Base-by-base conservation (phyloP, 1,140 invertebrate species). In the Magallana ariakensis region DNA sequence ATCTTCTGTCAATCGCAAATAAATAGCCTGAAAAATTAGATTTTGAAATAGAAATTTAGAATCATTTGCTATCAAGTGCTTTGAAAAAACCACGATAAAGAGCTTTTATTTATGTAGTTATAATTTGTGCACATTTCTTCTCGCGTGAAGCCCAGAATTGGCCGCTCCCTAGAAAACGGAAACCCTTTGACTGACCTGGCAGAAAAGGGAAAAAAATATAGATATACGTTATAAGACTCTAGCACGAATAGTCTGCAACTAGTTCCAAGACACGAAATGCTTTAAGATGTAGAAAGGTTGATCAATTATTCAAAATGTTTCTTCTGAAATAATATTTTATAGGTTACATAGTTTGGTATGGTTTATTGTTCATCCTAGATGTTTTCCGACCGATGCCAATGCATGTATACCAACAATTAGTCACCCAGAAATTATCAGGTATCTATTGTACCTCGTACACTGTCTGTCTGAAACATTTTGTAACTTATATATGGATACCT, bases 1-100 rank as follows among this genome's bases (percentile, higher is more conserved):
- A 75, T 75, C 66, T 75, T 75, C 66, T 75, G 66, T 75, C 66
- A 75, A 75, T 75, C 66, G 66, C 66, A 75, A 75, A 75, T 75
- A 75, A 75, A 75, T 75, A 75, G 66, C 19, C 22, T 75, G 66
- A 75, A 75, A 75, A 75, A 75, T 75, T 75, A 75, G 66, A 75
- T 26, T 75, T 75, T 75, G 66, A 75, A 75, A 75, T 75, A 75
- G 66, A 75, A 75, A 75, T 75, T 75, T 75, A 11, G 22, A 75
- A 75, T 75, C 66, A 75, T 75, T 75, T 26, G 66, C 66, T 75
- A 75, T 75, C 66, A 75, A 75, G 22, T 75, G 19, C 66, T 75
- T 75, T 75, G 66, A 75, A 75, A 46, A 70, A 75, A 75, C 33
- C 33, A 75, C 66, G 66, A 75, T 75, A 75, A 75, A 75, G 66